Evolutionary conservation across 1,140 invertebrate species (phyloP).

Genomic region (Mizuhopecten yessoensis): DNA sequence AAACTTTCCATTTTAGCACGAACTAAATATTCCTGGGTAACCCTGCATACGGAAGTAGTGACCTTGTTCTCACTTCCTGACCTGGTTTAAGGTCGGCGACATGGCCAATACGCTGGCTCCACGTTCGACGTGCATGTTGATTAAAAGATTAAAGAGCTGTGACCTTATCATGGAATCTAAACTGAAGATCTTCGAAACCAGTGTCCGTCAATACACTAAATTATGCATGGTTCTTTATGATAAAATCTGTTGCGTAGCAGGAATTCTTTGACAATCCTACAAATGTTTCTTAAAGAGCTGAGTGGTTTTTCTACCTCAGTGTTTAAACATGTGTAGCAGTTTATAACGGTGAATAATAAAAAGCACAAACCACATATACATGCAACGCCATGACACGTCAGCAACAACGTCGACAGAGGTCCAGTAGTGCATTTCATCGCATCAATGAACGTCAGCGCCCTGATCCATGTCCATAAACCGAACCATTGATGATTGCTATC

Average conservation of each 20-base stretch:
- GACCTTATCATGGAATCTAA: neutral
- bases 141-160: neutral
- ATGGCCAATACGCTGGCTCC: neutral
- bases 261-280: neutral
- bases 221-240: neutral
- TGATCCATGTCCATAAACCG: too few relatives aligned
- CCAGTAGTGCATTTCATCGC: too few relatives aligned
- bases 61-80: neutral
- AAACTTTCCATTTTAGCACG: neutral
- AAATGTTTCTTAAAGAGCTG: neutral
- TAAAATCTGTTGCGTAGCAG: neutral
- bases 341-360: too few relatives aligned
- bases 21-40: neutral
- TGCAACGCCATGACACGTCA: too few relatives aligned
- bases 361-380: too few relatives aligned
- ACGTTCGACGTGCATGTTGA: neutral
- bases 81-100: neutral
- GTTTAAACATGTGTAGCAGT: neutral
- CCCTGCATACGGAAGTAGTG: neutral
- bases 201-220: conserved; percentile 1
- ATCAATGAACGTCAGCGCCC: too few relatives aligned
- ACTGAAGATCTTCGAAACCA: neutral
- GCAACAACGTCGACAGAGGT: too few relatives aligned
- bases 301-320: neutral
- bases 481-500: too few relatives aligned